Evolutionary conservation across 1,140 invertebrate genomes (phyloP), one percentile per base, ranked within the genome.

Genomic region (Philopotamus ludificatus): DNA sequence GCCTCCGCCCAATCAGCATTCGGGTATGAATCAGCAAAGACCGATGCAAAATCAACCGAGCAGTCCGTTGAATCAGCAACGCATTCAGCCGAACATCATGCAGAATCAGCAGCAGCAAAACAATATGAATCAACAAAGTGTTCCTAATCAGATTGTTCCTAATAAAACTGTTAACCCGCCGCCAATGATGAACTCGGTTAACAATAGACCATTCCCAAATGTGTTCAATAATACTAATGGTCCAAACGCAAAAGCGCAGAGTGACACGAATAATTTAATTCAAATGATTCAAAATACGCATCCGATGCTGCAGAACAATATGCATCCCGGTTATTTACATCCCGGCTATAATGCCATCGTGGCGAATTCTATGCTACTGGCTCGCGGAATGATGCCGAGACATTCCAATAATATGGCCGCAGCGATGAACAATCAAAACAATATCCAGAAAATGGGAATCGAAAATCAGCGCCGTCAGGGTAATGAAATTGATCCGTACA

Each of bases 401-500:
- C 42, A 60, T 60, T n/a, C 21, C 4, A 47, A 47, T 25, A 60
- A 60, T 20, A 16, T 20, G n/a, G 16, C 16, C 20, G 18, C 60
- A 9, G 47, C 25, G 9, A 51, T 50, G 23, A 59, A 59, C 21
- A 50, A 61, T 34, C 20, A 34, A 15, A 20, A 15, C n/a, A 22
- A 15, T 23, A 25, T 47, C 16, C 60, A 62, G 28, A 50, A 22
- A 25, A 20, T 1, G 1, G 51, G 51, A 54, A 50, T 16, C 39
- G 45, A 51, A 16, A 34, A 28, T 51, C 20, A 72, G 66, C 49
- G 71, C 70, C 42, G 74, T 71, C 10, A 58, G 7, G 21, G 18
- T 7, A 76, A 75, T 21, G 83, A 83, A 12, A 76, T 75, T 1
- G 93, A 95, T 75, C 90, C 93, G 72, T 95, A 94, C 74, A 87